Base-by-base conservation (phyloP, 1,140 invertebrate genomes). In the Saccostrea cuccullata region DNA sequence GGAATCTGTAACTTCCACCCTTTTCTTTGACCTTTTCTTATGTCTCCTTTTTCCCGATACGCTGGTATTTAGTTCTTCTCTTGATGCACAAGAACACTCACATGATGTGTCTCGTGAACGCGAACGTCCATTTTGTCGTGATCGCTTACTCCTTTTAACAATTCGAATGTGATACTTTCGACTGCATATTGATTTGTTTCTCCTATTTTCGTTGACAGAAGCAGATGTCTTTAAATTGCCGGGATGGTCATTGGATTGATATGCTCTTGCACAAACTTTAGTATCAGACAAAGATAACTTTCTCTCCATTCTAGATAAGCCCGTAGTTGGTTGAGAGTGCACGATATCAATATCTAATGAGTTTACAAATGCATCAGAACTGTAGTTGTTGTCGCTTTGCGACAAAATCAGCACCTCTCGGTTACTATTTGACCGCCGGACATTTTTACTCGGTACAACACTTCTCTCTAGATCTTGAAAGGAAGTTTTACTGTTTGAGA, bases 361-460 rank as follows among this genome's bases (percentile, higher is more conserved):
- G 26, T 12, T 77, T 77, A 26, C 26, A 30, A 26, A 36, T 15
- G 30, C 26, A 12, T 77, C 70, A 15, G 70, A 77, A 15, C 70
- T 77, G 30, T 47, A 47, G 47, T 15, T 30, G 70, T 77, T 77
- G 30, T 77, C 70, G 15, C 70, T 77, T 36, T 77, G 70, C 12
- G 70, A 77, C 30, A 77, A 12, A 12, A 77, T 11, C 26, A 77
- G 13, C 13, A 77, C 70, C 26, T 77, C 70, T 17, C 70, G 70
- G 70, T 77, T 77, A 77, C 70, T 77, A 26, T 40, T 77, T 77
- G 70, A 77, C 11, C 70, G 70, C 13, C 26, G 70, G 2, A 77
- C 30, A 36, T 30, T 77, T 36, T 8, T 26, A 77, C 2, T 13
- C 11, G 70, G 70, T 11, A 77, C 26, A 36, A 77, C 6, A 36